Conservation (phyloP, 2,888 invertebrate species). For the Lumbricus terrestris region DNA sequence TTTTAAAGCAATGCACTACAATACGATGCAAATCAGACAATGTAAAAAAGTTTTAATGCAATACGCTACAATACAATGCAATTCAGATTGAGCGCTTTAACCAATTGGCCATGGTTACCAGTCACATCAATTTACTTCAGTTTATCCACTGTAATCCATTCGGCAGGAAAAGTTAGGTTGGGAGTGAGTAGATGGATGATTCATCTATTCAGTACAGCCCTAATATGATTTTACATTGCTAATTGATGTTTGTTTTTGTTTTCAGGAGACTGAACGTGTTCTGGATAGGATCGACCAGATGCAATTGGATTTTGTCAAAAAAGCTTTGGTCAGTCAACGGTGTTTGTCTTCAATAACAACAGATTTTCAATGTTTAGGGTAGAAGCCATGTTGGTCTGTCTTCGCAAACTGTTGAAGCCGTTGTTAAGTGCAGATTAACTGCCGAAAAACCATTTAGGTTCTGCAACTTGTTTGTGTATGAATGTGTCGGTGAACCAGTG, state of each 20-base stretch:
- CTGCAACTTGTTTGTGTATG: too few species aligned
- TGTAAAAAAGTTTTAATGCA: too few species aligned
- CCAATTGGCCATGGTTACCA: too few species aligned
- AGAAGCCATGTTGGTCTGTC: not conserved
- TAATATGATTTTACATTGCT: not conserved
- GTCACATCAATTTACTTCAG: not conserved
- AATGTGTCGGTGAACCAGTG: too few species aligned
- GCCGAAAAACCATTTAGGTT: not conserved
- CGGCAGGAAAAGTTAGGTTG: not conserved
- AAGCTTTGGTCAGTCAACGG: conserved; percentile 66
- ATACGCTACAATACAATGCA: too few species aligned
- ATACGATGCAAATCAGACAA: too few species aligned
- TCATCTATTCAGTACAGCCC: not conserved
- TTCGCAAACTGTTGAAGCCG: not conserved
- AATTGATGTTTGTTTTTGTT: not conserved
- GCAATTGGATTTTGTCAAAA: conserved; percentile 23
- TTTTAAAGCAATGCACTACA: too few species aligned
- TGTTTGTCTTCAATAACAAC: not conserved
- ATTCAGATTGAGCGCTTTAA: too few species aligned
- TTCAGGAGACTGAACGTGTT: conserved; percentile 17
- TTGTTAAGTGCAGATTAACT: not conserved
- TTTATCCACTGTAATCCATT: not conserved
- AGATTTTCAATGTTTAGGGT: not conserved
- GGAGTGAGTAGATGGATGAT: not conserved
- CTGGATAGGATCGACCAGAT: conserved; percentile 52